Percentiles rank a stretch among this genome's conserved stretches.
Conservation (phyloP, 2,113 vertebrate species). For the Acrocephalus kingi region DNA sequence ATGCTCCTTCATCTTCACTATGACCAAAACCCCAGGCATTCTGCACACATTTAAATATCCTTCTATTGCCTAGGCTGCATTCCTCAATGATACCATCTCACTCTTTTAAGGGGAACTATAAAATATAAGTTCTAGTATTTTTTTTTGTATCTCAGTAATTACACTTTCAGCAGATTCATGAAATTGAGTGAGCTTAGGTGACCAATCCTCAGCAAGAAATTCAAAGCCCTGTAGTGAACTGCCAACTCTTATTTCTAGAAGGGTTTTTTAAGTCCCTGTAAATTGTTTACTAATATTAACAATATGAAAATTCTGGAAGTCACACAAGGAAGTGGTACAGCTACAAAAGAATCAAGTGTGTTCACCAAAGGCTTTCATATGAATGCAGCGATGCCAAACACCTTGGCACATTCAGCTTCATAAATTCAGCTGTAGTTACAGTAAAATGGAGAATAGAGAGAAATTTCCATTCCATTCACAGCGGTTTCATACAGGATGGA, state of each 20-base stretch:
- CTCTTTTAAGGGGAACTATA: not conserved
- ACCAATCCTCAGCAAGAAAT: not conserved
- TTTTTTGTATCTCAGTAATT: not conserved
- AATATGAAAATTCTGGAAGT: not conserved
- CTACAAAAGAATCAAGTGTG: not conserved
- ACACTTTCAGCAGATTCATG: not conserved
- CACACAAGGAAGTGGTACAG: not conserved
- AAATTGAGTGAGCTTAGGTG: not conserved
- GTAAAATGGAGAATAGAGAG: not conserved
- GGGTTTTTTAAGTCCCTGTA: not conserved
- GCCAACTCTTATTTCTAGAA: not conserved
- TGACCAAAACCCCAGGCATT: not conserved
- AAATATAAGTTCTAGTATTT: not conserved
- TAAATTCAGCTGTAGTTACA: not conserved
- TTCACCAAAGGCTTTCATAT: not conserved
- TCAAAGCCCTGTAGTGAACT: not conserved
- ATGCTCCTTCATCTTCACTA: not conserved
- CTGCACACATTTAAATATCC: not conserved
- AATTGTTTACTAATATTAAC: conserved; percentile 7
- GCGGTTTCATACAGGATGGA: not conserved
- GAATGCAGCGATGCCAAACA: not conserved
- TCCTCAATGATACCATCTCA: not conserved
- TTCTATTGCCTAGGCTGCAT: not conserved
- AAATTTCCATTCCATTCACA: not conserved
- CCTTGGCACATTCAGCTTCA: not conserved